These are phyloP conservation scores for Osmerus mordax DNA, from an alignment of 2,113 vertebrate species.

Conservation along the genomic window DNA sequence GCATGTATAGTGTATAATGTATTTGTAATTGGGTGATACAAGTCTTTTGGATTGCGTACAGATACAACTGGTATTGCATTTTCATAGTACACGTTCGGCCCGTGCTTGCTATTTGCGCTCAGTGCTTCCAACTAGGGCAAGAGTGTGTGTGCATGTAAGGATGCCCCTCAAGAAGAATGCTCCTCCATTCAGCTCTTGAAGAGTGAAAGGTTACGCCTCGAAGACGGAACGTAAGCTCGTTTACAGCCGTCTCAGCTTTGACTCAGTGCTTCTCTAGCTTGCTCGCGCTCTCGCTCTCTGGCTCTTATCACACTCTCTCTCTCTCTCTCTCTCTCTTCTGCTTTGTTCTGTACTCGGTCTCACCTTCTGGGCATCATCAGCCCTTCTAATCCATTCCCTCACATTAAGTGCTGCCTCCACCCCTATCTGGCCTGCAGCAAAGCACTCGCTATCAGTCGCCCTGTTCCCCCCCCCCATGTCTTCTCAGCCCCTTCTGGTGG, in stretches of 20 bases:
- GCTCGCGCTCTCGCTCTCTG: background rate
- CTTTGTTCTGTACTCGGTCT: constrained; percentile 45
- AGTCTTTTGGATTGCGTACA: background rate
- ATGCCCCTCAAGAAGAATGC: constrained; percentile 31
- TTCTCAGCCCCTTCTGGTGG: no score
- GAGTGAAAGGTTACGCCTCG: constrained; percentile 15
- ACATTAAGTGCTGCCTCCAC: constrained; percentile 65
- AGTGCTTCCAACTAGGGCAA: constrained; percentile 31
- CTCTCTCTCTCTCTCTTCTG: constrained; percentile 34
- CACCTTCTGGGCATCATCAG: constrained; percentile 66
- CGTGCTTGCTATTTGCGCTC: constrained; percentile 14
- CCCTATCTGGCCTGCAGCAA: constrained; percentile 51
- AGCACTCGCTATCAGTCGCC: constrained; percentile 56
- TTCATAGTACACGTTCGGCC: background rate
- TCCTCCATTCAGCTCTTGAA: constrained; percentile 21
- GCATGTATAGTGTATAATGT: no score
- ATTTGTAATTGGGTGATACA: no score
- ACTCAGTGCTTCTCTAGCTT: background rate
- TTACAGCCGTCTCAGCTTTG: constrained; percentile 17
- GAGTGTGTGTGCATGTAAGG: constrained; percentile 12
- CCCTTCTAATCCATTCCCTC: constrained; percentile 66
- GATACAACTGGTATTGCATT: background rate
- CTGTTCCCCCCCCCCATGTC: constrained; percentile 14
- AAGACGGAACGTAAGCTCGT: constrained; percentile 26
- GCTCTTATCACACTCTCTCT: background rate